These are phyloP conservation scores for Anticlea derivata DNA, from an alignment of 2,888 invertebrate genomes.

Conservation along the genomic window DNA sequence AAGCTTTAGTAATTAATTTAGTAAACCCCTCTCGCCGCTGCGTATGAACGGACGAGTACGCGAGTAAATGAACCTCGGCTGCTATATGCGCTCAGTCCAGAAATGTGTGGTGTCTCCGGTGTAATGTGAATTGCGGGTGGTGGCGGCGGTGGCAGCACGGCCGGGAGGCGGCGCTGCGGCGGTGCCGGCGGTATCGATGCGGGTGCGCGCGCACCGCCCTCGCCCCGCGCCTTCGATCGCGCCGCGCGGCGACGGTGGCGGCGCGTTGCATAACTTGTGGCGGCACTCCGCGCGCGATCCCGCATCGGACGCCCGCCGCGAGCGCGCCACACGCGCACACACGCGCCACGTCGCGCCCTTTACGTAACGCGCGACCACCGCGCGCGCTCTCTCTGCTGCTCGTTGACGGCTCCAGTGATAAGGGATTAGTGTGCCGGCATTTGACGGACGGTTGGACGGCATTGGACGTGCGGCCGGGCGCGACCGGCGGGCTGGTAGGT, in stretches of 20 bases:
- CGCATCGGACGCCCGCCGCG: constrained; percentile 78
- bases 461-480: constrained; percentile 51
- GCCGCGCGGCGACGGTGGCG: constrained; percentile 69
- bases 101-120: constrained; percentile 44
- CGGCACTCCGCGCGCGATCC: constrained; percentile 81
- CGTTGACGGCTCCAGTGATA: constrained; percentile 63
- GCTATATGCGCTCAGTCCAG: constrained; percentile 42
- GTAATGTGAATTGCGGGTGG: constrained; percentile 64
- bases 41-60: constrained; percentile 28
- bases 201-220: constrained; percentile 71
- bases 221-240: constrained; percentile 74
- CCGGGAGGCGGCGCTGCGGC: constrained; percentile 43
- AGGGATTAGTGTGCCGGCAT: constrained; percentile 60
- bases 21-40: constrained; percentile 34
- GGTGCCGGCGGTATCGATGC: constrained; percentile 60
- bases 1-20: constrained; percentile 37
- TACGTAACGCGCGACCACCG: constrained; percentile 79
- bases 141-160: constrained; percentile 45
- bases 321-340: constrained; percentile 72
- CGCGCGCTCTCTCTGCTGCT: constrained; percentile 50
- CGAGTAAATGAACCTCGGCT: constrained; percentile 35
- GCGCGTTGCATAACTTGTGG: constrained; percentile 80
- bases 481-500: constrained; percentile 73
- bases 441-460: constrained; percentile 47
- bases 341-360: constrained; percentile 75